These are phyloP conservation scores for Ypsolopha sequella DNA, from an alignment of 2,888 invertebrate species.

Conservation along the genomic window DNA sequence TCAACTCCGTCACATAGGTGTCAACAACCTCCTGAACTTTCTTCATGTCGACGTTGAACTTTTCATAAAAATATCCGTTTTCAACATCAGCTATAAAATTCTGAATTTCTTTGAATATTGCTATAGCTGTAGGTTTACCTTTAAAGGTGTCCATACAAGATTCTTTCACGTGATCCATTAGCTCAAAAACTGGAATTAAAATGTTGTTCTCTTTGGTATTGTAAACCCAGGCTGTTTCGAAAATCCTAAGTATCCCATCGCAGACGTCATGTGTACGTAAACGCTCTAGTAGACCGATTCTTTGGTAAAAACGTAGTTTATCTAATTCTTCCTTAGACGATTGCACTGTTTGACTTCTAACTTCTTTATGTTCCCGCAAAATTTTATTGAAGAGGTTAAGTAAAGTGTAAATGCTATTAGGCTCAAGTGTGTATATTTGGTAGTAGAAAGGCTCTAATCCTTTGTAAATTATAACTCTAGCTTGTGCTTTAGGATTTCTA, in stretches of 20 bases:
- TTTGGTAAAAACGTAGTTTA: conserved; percentile 28
- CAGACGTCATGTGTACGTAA: conserved; percentile 34
- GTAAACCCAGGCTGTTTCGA: conserved; percentile 23
- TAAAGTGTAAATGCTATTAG: conserved; percentile 23
- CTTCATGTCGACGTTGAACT: background rate
- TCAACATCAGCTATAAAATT: conserved; percentile 1
- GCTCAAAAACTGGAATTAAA: conserved; percentile 25
- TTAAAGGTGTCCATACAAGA: conserved; percentile 30
- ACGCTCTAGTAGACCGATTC: conserved; percentile 42
- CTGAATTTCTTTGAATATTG: conserved; percentile 1
- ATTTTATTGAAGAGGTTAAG: conserved; percentile 46
- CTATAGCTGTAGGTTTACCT: conserved; percentile 23
- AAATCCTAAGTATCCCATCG: conserved; percentile 38
- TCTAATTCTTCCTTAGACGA: conserved; percentile 22
- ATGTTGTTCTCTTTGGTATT: conserved; percentile 20
- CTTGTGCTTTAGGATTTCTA: conserved; percentile 39
- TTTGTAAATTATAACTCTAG: conserved; percentile 42
- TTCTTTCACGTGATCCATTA: conserved; percentile 32
- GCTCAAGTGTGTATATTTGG: conserved; percentile 35
- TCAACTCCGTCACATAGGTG: background rate
- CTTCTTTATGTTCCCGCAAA: conserved; percentile 37
- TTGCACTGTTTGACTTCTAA: conserved; percentile 17
- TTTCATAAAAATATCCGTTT: background rate
- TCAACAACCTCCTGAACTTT: conserved; percentile 1
- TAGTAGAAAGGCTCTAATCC: conserved; percentile 46